A percentile compares a stretch with the other conserved stretches of the same genome.
These are phyloP conservation scores for Rynchops niger DNA, from an alignment of 2,113 vertebrate species.

Conservation along the genomic window DNA sequence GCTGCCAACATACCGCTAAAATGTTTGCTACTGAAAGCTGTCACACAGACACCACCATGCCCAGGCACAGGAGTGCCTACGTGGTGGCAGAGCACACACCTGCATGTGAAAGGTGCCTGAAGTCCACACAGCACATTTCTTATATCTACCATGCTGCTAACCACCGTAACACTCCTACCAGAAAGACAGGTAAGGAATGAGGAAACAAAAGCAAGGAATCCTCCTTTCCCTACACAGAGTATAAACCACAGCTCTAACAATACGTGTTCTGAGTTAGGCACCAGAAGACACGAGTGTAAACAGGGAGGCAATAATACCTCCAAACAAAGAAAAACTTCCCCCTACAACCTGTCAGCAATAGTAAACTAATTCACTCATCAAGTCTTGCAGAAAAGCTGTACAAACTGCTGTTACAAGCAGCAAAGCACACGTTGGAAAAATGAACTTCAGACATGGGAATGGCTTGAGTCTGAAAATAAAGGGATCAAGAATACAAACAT, in stretches of 20 bases:
- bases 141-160: not conserved
- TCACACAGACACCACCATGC: not conserved
- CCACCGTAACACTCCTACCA: not conserved
- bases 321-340: not conserved
- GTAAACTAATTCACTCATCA: not conserved
- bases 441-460: not conserved
- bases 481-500: not conserved
- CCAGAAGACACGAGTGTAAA: not conserved
- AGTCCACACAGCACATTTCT: not conserved
- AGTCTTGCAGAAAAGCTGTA: not conserved
- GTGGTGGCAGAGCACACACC: rapidly evolving
- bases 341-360: not conserved
- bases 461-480: not conserved
- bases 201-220: not conserved
- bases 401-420: not conserved
- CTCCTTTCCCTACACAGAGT: not conserved
- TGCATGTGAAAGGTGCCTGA: not conserved
- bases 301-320: not conserved
- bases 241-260: not conserved
- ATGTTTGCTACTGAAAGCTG: not conserved
- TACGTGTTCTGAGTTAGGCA: not conserved
- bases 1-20: not conserved
- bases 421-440: not conserved
- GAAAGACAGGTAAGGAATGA: not conserved
- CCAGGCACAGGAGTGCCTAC: not conserved